Evolutionary conservation across 2,888 invertebrate genomes (phyloP), one percentile per base, ranked within the genome.

Genomic region (Herminia tarsipennalis): DNA sequence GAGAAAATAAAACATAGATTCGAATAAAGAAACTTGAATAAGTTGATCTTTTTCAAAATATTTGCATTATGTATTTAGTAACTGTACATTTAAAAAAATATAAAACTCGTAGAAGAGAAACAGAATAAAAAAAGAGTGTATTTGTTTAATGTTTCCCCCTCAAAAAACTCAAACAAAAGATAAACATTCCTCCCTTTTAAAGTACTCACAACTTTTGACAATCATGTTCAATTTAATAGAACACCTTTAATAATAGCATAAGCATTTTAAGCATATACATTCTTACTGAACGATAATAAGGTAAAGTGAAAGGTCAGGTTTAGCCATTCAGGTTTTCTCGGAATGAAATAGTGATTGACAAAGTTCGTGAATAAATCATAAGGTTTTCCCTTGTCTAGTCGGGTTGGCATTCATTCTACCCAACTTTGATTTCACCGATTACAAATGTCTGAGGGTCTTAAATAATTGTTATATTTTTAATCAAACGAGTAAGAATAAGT

Each of bases 311-410:
- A 37, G 36, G 36, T 43, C 24, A 37, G 10, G 2, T 4, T 30
- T 25, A 25, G 12, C 25, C 25, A 25, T 36, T 37, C 25, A 36
- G 18, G 8, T 14, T 24, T 43, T 30, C 36, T 25, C n/a, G 3
- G 43, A 32, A 27, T 37, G n/a, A 16, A 18, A 10, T 13, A 22
- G 30, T 37, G 36, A 37, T 43, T 43, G 30, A 43, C 36, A 43
- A 43, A 43, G 25, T 37, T 32, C 25, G 25, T 43, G 37, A 43
- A 43, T 43, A 43, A 32, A 37, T 43, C 21, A 42, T 35, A 27
- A 10, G 8, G 9, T 27, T 41, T 16, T 20, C 21, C 21, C 24
- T 18, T 35, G 14, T 28, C 12, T 29, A n/a, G 5, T 24, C 5
- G 17, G 22, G 16, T n/a, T 12, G 16, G 16, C 16, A 27, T 34